These are phyloP conservation scores for Macropus fuliginosus DNA, from an alignment of 2,797 vertebrate species.

Conservation along the genomic window DNA sequence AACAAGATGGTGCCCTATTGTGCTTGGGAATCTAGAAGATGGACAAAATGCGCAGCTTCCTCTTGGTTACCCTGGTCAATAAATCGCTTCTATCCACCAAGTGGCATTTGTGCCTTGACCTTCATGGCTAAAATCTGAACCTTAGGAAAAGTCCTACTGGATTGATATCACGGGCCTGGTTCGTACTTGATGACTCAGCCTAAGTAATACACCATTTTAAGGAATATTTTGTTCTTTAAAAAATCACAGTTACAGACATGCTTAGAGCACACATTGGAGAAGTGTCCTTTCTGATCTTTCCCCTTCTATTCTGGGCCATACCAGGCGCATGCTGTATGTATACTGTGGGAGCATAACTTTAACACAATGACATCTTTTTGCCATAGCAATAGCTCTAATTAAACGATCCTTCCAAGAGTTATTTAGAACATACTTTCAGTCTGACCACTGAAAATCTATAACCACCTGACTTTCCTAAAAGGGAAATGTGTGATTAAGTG, in stretches of 20 bases:
- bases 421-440: background rate
- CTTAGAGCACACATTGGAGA: background rate
- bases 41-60: background rate
- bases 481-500: conserved; percentile 50
- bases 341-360: background rate
- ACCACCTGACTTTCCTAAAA: background rate
- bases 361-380: background rate
- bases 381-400: background rate
- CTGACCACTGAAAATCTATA: conserved; percentile 18
- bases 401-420: background rate
- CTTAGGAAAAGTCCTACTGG: background rate
- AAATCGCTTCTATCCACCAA: background rate
- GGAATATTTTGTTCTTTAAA: background rate
- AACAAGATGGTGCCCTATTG: background rate
- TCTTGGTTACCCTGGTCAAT: background rate
- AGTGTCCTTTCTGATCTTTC: background rate
- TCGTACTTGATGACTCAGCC: background rate
- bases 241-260: background rate
- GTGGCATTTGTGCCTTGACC: background rate
- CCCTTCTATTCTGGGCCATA: background rate
- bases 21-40: background rate
- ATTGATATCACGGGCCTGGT: background rate
- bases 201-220: background rate
- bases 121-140: background rate
- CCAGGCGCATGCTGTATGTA: background rate